These are phyloP conservation scores for Saccostrea glomerata DNA, from an alignment of 1,140 invertebrate genomes.

Conservation along the genomic window DNA sequence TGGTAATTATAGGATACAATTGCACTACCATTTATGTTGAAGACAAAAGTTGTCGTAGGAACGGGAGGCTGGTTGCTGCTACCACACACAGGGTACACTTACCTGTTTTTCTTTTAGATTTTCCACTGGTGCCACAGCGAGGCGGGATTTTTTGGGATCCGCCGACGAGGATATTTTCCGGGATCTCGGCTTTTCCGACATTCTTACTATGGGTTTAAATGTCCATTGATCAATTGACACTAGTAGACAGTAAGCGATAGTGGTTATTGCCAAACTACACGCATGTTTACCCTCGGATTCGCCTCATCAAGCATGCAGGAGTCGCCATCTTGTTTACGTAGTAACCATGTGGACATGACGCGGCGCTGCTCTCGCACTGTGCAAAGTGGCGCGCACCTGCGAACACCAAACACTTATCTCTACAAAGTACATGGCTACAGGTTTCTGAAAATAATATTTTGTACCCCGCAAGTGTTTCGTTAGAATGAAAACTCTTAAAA, in stretches of 20 bases:
- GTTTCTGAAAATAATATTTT: too few relatives aligned
- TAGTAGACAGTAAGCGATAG: slow-evolving; percentile 35
- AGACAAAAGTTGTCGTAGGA: too few relatives aligned
- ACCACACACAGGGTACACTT: slow-evolving; percentile 17
- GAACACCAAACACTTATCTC: background rate
- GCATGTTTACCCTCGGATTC: slow-evolving; percentile 40
- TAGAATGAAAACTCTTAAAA: too few relatives aligned
- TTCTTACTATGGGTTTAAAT: slow-evolving; percentile 37
- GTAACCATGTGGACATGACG: slow-evolving; percentile 53
- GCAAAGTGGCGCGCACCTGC: slow-evolving; percentile 7
- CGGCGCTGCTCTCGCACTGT: slow-evolving; percentile 14
- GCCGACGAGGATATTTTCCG: slow-evolving; percentile 32
- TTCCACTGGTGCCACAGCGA: slow-evolving; percentile 74
- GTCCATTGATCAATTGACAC: slow-evolving; percentile 37
- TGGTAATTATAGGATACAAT: too few relatives aligned
- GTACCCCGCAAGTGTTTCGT: too few relatives aligned
- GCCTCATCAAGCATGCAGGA: slow-evolving; percentile 37
- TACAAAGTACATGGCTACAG: too few relatives aligned
- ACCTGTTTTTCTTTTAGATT: slow-evolving; percentile 78
- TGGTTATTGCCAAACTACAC: slow-evolving; percentile 23
- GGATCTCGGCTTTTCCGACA: slow-evolving; percentile 53
- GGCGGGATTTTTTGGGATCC: slow-evolving; percentile 65
- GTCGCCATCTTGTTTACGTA: slow-evolving; percentile 59
- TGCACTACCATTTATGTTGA: too few relatives aligned
- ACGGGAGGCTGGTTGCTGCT: background rate